Percentiles rank a stretch among this genome's conserved stretches.
Evolutionary conservation across 2,113 vertebrate species (phyloP).

Genomic region (Garra rufa): DNA sequence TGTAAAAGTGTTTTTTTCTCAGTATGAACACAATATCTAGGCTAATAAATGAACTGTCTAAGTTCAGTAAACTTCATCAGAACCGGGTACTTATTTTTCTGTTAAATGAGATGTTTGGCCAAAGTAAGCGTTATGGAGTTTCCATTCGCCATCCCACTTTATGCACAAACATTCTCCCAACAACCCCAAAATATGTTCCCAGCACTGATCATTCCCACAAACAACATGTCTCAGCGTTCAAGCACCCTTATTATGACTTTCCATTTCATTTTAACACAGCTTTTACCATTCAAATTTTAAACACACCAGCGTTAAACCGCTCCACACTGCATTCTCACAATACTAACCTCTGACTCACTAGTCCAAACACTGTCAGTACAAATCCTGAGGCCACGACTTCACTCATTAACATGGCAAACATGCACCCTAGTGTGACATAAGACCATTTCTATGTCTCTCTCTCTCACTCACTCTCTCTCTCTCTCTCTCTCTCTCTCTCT

Average conservation of each 20-base stretch:
- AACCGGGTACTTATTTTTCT: conserved; percentile 18
- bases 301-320: background rate
- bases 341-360: conserved; percentile 48
- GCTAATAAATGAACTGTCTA: background rate
- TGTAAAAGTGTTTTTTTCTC: no score
- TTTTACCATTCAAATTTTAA: conserved; percentile 35
- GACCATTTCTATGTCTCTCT: background rate
- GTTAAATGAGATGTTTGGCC: conserved; percentile 26
- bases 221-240: background rate
- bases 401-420: conserved; percentile 44
- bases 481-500: background rate
- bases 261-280: conserved; percentile 22
- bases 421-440: conserved; percentile 4
- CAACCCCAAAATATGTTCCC: conserved; percentile 37
- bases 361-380: conserved; percentile 55
- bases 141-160: conserved; percentile 33
- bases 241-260: background rate
- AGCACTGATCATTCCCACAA: conserved; percentile 33
- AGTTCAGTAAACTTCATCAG: background rate
- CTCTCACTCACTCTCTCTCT: background rate
- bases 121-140: conserved; percentile 28
- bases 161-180: conserved; percentile 10
- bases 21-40: background rate
- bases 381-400: conserved; percentile 42
- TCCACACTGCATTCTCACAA: conserved; percentile 8